These are phyloP conservation scores for Rhinolophus sinicus DNA, from an alignment of 2,113 vertebrate species.

Conservation along the genomic window DNA sequence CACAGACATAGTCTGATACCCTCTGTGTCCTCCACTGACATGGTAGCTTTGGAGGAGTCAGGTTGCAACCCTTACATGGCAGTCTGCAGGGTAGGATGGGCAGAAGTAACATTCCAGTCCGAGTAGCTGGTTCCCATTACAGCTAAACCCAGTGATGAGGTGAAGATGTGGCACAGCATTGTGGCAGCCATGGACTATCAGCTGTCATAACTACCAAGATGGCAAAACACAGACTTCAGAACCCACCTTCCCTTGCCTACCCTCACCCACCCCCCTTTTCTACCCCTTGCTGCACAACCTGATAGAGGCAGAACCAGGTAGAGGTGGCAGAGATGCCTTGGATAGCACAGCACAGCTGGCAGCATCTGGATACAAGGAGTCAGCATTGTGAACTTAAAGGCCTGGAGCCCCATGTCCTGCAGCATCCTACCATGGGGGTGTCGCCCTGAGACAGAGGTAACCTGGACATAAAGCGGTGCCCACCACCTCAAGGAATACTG, in stretches of 20 bases:
- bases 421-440: not conserved
- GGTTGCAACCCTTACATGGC: not conserved
- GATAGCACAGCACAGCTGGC: not conserved
- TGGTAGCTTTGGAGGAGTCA: too few species aligned
- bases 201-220: not conserved
- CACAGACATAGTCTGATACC: too few species aligned
- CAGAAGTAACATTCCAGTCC: not conserved
- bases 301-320: too few species aligned
- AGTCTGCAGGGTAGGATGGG: not conserved
- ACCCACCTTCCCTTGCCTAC: not conserved
- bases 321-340: not conserved
- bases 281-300: too few species aligned
- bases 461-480: not conserved
- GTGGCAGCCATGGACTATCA: not conserved
- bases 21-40: too few species aligned
- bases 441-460: not conserved
- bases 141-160: too few species aligned
- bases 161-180: not conserved
- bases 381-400: not conserved
- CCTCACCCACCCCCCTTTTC: not conserved
- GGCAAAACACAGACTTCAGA: not conserved
- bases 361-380: not conserved
- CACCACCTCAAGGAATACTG: not conserved
- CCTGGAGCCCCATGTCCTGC: not conserved
- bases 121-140: not conserved